A percentile compares a stretch with the other conserved stretches of the same genome.
Evolutionary conservation across 2,888 invertebrate genomes (phyloP).

Genomic region (Neelides folsomi): DNA sequence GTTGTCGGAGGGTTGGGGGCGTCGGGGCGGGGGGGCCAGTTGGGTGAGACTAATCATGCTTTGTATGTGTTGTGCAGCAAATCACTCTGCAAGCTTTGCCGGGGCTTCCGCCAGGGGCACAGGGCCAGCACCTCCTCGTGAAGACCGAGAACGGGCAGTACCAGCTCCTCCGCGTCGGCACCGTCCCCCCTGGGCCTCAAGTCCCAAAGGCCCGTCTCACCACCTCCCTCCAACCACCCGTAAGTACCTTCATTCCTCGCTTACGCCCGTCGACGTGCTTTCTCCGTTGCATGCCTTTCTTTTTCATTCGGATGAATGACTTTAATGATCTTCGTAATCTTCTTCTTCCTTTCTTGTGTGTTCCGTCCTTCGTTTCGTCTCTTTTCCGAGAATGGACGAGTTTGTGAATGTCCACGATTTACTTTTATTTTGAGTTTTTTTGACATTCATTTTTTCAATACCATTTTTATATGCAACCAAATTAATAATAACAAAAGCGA

Average conservation of each 20-base stretch:
- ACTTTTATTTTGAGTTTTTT: too few species aligned
- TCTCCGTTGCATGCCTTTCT: constrained; percentile 31
- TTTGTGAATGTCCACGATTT: too few species aligned
- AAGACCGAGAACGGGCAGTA: constrained; percentile 95
- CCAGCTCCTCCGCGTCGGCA: constrained; percentile 78
- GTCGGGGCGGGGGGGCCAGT: constrained; percentile 31
- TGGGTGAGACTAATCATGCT: constrained; percentile 33
- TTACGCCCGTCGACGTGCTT: constrained; percentile 19
- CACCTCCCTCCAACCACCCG: constrained; percentile 21
- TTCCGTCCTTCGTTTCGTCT: constrained; percentile 7
- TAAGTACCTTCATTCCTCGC: constrained; percentile 13
- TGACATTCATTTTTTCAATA: too few species aligned
- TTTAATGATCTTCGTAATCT: constrained; percentile 6
- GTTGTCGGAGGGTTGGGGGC: constrained; percentile 23
- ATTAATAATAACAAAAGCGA: too few species aligned
- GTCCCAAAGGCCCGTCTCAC: constrained; percentile 39
- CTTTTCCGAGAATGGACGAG: not conserved
- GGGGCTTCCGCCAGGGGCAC: constrained; percentile 73
- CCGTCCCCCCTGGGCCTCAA: constrained; percentile 51
- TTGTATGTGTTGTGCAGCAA: constrained; percentile 44
- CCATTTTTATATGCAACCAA: too few species aligned
- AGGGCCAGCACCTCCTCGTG: constrained; percentile 60
- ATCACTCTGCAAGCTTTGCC: constrained; percentile 78
- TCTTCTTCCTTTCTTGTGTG: constrained; percentile 7
- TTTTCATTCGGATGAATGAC: not conserved